These are phyloP conservation scores for Pemphigus obesinymphae DNA, from an alignment of 1,140 invertebrate species.

Conservation along the genomic window DNA sequence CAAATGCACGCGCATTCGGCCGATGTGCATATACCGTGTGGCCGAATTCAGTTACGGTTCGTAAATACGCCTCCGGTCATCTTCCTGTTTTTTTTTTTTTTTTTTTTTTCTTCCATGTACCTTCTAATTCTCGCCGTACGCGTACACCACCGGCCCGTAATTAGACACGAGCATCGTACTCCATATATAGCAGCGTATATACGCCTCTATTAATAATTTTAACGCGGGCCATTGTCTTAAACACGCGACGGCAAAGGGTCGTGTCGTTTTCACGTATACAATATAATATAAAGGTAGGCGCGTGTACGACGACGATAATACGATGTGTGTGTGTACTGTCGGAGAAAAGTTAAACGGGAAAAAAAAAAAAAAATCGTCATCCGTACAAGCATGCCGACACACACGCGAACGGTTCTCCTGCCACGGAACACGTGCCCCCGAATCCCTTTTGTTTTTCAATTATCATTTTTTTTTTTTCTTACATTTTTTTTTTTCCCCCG, in stretches of 20 bases:
- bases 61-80: no score
- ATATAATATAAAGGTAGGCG: not conserved
- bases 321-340: not conserved
- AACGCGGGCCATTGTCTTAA: not conserved
- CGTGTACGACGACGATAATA: not conserved
- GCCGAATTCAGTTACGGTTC: no score
- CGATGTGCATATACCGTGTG: no score
- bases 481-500: no score
- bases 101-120: no score
- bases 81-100: no score
- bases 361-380: not conserved
- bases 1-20: no score
- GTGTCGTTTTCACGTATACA: not conserved
- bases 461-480: no score
- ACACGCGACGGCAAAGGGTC: not conserved
- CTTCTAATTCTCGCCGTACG: no score
- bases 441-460: constrained; percentile 25
- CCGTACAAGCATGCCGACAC: constrained; percentile 8
- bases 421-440: not conserved
- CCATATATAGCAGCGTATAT: not conserved
- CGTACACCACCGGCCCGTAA: not conserved
- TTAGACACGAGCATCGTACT: not conserved
- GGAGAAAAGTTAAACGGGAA: not conserved
- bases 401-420: not conserved
- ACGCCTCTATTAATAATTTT: not conserved